Evolutionary conservation across 2,113 vertebrate species (phyloP).

Genomic region (Oxyura jamaicensis): DNA sequence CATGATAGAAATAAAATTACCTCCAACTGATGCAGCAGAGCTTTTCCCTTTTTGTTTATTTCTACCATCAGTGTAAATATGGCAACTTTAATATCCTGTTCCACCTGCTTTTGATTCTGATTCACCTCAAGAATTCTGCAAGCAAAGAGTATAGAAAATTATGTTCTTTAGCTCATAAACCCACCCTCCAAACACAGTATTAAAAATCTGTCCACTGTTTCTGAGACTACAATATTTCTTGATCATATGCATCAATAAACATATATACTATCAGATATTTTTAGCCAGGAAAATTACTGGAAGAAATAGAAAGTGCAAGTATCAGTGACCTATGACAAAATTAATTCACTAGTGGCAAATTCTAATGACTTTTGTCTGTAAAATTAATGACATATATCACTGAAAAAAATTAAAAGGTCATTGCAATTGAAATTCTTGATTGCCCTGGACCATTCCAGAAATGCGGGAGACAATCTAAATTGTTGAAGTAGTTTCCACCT

Average conservation of each 20-base stretch:
- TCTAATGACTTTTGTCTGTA: not conserved
- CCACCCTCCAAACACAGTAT: not conserved
- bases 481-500: not conserved
- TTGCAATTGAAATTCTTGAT: not conserved
- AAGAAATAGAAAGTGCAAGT: not conserved
- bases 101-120: slow-evolving; percentile 94
- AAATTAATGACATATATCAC: not conserved
- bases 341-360: not conserved
- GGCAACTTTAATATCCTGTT: slow-evolving; percentile 97
- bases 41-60: slow-evolving; percentile 98
- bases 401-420: not conserved
- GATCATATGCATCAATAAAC: not conserved
- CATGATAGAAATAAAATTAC: slow-evolving; percentile 70
- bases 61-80: slow-evolving; percentile 97
- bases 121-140: slow-evolving; percentile 94
- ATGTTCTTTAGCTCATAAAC: not conserved
- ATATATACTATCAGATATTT: not conserved
- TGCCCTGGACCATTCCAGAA: too few relatives aligned
- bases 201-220: not conserved
- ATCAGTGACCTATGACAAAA: not conserved
- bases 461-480: not conserved
- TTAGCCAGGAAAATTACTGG: not conserved
- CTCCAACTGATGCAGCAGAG: slow-evolving; percentile 94
- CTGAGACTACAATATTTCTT: not conserved
- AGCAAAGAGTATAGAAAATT: slow-evolving; percentile 41